These are phyloP conservation scores for Oscheius sp. DNA, from an alignment of 2,888 invertebrate genomes.

Conservation along the genomic window DNA sequence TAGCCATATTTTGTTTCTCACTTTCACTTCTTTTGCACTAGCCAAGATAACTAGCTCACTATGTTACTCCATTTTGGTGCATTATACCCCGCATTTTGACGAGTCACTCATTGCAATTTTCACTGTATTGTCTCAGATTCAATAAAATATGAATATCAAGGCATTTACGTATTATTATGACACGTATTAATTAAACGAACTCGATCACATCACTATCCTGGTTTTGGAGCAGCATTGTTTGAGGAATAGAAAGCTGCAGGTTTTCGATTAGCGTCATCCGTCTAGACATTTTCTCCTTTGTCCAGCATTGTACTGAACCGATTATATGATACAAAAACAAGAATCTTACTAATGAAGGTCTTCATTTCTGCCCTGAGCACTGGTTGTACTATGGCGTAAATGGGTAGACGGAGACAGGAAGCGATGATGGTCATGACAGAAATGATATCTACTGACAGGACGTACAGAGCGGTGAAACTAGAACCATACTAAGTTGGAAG, in stretches of 20 bases:
- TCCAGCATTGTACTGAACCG: conserved; percentile 41
- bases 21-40: neutral
- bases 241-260: conserved; percentile 13
- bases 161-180: conserved; percentile 3
- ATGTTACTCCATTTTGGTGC: neutral
- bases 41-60: neutral
- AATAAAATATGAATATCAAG: neutral
- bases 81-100: neutral
- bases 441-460: conserved; percentile 57
- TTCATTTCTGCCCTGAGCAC: conserved; percentile 54
- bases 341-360: conserved; percentile 43
- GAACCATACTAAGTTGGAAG: conserved; percentile 20
- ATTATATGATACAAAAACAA: too few relatives aligned
- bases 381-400: conserved; percentile 60
- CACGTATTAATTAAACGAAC: conserved; percentile 24
- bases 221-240: conserved; percentile 27
- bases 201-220: conserved; percentile 28
- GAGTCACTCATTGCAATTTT: neutral
- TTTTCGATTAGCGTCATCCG: conserved; percentile 40
- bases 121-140: neutral
- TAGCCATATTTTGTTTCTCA: neutral
- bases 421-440: conserved; percentile 58
- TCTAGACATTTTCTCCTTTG: conserved; percentile 36
- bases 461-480: conserved; percentile 55
- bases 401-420: conserved; percentile 59